Base-by-base conservation (phyloP, 2,797 vertebrate species). In the Phoeniculus purpureus region DNA sequence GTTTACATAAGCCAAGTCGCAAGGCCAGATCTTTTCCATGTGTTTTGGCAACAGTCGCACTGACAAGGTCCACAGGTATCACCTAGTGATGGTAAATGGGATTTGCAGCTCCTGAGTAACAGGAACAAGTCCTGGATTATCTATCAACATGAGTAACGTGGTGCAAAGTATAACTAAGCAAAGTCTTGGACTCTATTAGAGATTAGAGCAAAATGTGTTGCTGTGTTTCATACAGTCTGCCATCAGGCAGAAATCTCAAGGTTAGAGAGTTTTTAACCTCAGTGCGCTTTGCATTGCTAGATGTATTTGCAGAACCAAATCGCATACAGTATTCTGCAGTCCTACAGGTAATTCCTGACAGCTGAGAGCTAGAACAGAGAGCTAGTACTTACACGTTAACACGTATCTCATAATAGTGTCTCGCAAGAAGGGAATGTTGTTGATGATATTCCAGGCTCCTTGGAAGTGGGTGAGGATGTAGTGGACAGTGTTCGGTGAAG, bases 381-480 rank as follows among this genome's bases (percentile, higher is more conserved):
- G 48, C 9, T 58, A 29, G 34, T 82, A 98, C 99, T 99, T 97
- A 99, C 99, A 99, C 8, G 97, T 99, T 81, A 99, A 96, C 26
- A 99, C 98, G 1, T 99, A 99, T 97, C 96, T 98, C 99, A 99
- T 99, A 90, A 99, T 98, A 67, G 70, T 26, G 67, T 98, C 97
- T 21, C 98, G 95, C 71, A 99, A 90, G 93, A 99, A 99, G 8
- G 99, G 97, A 83, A 99, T 97, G 68, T 96, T 98, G 97, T 99
- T 99, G 87, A 99, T 32, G 48, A 99, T 98, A 93, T 98, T 98
- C 99, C 99, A 99, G 95, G 98, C 97, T 32, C 98, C 98, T 95
- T 98, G 98, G 96, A 99, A 99, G 94, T 99, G 98, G 11, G 99
- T 99, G 37, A 99, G 98, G 75, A 99, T 98, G 93, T 99, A 98